Evolutionary conservation across 2,888 invertebrate genomes (phyloP).

Genomic region (Synanthedon andrenaeformis): DNA sequence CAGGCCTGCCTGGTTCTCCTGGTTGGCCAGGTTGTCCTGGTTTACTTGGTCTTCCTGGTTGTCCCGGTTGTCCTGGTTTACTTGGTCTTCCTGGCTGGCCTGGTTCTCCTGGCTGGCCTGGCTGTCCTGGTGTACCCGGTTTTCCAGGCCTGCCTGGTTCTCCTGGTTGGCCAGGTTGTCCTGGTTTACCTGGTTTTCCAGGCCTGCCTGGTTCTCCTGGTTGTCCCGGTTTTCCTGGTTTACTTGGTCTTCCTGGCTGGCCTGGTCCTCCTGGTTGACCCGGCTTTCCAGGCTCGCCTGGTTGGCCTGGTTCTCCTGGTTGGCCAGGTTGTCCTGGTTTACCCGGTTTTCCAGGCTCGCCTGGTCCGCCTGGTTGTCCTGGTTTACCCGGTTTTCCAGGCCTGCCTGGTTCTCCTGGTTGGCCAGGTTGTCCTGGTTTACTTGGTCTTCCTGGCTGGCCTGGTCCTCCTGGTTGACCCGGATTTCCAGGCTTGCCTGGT

Average conservation of each 20-base stretch:
- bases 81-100: neutral
- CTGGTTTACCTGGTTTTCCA: neutral
- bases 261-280: neutral
- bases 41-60: neutral
- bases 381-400: neutral
- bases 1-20: neutral
- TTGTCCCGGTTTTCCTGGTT: neutral
- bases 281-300: neutral
- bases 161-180: neutral
- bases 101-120: neutral
- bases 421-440: neutral
- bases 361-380: neutral
- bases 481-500: neutral
- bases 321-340: neutral
- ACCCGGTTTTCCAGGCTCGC: neutral
- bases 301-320: neutral
- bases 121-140: neutral
- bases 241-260: neutral
- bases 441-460: neutral
- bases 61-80: neutral
- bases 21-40: neutral
- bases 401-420: neutral
- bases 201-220: neutral
- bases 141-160: neutral
- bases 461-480: neutral